These are phyloP conservation scores for Tetramorium alpestre DNA, from an alignment of 1,140 invertebrate species.

Conservation along the genomic window DNA sequence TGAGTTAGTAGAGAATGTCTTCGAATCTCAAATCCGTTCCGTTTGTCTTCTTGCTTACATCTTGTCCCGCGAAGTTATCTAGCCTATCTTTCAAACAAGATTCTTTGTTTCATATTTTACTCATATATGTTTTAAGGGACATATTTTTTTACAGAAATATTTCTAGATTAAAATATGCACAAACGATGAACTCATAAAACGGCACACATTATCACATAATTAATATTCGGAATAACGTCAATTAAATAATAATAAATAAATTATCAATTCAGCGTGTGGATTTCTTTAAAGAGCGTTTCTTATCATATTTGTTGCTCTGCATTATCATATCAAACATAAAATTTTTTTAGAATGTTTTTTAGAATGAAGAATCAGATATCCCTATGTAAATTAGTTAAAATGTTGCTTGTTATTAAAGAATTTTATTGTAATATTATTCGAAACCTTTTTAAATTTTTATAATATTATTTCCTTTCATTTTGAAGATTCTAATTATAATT, in stretches of 20 bases:
- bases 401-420: background rate
- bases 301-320: background rate
- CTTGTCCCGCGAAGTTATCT: conserved; percentile 25
- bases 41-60: conserved; percentile 58
- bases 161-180: background rate
- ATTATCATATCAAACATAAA: background rate
- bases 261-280: background rate
- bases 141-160: conserved; percentile 7
- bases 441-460: background rate
- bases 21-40: conserved; percentile 51
- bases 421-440: background rate
- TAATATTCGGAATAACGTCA: background rate
- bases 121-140: background rate
- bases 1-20: conserved; percentile 40
- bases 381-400: background rate
- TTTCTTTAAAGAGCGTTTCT: background rate
- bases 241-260: background rate
- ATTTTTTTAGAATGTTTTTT: background rate
- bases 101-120: conserved; percentile 11
- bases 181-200: background rate
- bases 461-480: conserved; percentile 4
- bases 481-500: conserved; percentile 3
- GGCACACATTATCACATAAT: background rate
- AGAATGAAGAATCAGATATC: background rate
- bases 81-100: conserved; percentile 34